Percentiles rank a stretch among this genome's conserved stretches.
Conservation (phyloP, 2,797 vertebrate genomes). For the Squalus acanthias region DNA sequence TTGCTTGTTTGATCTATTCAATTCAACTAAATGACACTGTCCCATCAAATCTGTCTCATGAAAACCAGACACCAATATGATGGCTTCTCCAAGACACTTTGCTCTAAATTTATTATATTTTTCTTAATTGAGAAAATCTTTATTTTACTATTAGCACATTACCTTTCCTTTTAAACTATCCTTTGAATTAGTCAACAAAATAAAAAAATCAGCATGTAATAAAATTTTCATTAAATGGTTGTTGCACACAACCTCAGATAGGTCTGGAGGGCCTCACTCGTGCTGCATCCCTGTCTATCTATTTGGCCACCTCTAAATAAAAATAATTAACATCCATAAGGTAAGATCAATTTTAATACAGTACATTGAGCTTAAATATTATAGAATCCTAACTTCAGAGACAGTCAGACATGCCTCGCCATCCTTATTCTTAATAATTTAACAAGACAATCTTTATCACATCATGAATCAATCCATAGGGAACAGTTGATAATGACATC, state of each 20-base stretch:
- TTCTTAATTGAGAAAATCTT: background rate
- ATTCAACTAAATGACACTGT: background rate
- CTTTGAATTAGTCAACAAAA: background rate
- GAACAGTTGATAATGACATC: slow-evolving; percentile 18
- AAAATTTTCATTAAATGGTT: background rate
- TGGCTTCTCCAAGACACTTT: background rate
- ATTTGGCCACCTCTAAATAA: background rate
- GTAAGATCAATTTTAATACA: background rate
- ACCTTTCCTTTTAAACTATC: background rate
- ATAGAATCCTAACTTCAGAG: background rate
- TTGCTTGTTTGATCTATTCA: slow-evolving; percentile 13
- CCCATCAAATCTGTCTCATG: background rate
- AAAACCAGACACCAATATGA: background rate
- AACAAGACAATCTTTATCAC: background rate
- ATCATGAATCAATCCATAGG: slow-evolving; percentile 2
- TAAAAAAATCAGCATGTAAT: background rate
- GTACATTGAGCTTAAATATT: background rate
- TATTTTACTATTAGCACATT: background rate
- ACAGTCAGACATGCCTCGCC: background rate
- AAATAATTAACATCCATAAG: background rate
- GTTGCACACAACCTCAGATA: background rate
- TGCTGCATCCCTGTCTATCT: background rate
- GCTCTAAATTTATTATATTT: background rate
- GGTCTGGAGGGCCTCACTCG: background rate
- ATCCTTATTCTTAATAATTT: background rate